Evolutionary conservation across 2,888 invertebrate genomes (phyloP).

Genomic region (Drosophila sordidula): DNA sequence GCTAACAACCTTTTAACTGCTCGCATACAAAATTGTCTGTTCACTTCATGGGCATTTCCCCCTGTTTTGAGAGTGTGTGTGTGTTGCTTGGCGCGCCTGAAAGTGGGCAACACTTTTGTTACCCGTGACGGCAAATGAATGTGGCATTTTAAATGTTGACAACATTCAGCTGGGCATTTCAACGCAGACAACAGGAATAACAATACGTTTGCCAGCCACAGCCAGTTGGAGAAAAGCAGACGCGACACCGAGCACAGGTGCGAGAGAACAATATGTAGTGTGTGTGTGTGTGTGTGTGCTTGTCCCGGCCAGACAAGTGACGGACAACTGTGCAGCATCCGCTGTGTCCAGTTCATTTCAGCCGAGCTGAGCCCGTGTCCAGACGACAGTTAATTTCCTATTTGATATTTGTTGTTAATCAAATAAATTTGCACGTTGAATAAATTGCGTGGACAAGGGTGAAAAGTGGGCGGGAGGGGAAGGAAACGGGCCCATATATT

Average conservation of each 20-base stretch:
- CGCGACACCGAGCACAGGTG: conserved; percentile 14
- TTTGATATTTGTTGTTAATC: conserved; percentile 81
- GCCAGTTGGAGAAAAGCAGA: conserved; percentile 8
- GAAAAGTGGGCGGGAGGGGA: not conserved
- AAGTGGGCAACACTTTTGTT: conserved; percentile 21
- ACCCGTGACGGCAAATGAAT: conserved; percentile 35
- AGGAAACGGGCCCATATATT: too few relatives aligned
- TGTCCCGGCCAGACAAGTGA: conserved; percentile 27
- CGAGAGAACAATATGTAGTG: not conserved
- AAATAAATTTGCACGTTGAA: conserved; percentile 71
- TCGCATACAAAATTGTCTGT: not conserved
- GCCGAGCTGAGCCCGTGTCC: conserved; percentile 30
- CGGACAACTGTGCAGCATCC: conserved; percentile 55
- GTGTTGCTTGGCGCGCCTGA: too few relatives aligned
- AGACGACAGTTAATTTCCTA: conserved; percentile 80
- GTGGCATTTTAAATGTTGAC: conserved; percentile 33
- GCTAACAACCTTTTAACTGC: too few relatives aligned
- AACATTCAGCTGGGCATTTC: conserved; percentile 30
- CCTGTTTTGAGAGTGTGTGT: too few relatives aligned
- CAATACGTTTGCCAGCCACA: conserved; percentile 26
- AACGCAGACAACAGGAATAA: conserved; percentile 11
- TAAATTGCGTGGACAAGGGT: conserved; percentile 39
- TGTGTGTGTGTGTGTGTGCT: not conserved
- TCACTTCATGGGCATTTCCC: not conserved
- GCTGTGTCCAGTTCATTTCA: conserved; percentile 29